Evolutionary conservation across 2,888 invertebrate genomes (phyloP).

Genomic region (Siphonodentalium dalli): DNA sequence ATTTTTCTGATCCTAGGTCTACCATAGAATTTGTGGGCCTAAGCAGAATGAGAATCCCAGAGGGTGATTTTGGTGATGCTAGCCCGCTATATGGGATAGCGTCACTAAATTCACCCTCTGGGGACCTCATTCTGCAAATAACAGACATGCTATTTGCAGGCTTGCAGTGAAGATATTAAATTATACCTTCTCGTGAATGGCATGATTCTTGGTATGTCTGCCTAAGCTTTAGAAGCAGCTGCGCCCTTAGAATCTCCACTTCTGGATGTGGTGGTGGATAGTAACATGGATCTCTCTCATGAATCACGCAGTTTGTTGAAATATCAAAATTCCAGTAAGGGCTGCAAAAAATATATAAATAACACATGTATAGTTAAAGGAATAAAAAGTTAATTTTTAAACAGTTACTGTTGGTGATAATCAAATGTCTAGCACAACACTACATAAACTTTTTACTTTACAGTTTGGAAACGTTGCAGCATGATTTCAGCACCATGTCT

Average conservation of each 20-base stretch:
- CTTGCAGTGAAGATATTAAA: too few species aligned
- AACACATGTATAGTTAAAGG: not conserved
- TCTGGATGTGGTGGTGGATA: constrained; percentile 94
- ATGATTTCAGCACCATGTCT: too few species aligned
- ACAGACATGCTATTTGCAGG: too few species aligned
- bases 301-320: constrained; percentile 87
- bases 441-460: too few species aligned
- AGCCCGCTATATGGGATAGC: too few species aligned
- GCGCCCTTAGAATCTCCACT: constrained; percentile 85
- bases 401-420: not conserved
- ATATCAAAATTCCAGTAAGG: constrained; percentile 88
- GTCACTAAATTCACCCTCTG: too few species aligned
- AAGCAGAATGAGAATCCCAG: too few species aligned
- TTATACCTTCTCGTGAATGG: constrained; percentile 76
- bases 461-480: too few species aligned
- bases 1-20: too few species aligned
- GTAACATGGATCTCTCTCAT: constrained; percentile 83
- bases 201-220: constrained; percentile 94
- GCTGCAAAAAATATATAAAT: constrained; percentile 36
- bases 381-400: not conserved
- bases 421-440: not conserved
- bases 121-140: too few species aligned
- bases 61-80: too few species aligned
- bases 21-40: too few species aligned
- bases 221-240: constrained; percentile 82